Percentiles rank a stretch among this genome's conserved stretches.
Conservation (phyloP, 2,888 invertebrate species). For the Ctena decussata region DNA sequence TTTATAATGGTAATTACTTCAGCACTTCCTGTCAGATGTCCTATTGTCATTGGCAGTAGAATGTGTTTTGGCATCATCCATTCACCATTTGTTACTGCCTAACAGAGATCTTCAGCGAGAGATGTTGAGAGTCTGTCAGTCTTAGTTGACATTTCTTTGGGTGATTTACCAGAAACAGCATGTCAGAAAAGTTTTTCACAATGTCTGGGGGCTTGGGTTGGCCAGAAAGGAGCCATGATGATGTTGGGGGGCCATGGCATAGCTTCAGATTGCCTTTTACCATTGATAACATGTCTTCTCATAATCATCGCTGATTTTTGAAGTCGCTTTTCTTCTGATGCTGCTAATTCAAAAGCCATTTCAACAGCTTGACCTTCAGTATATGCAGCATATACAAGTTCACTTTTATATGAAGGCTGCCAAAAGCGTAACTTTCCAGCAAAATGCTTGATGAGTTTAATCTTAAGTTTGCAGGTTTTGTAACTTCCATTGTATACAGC, state of each 20-base stretch:
- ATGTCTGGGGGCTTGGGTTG: not conserved
- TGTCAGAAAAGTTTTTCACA: not conserved
- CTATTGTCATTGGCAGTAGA: conserved; percentile 43
- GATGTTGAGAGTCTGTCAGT: not conserved
- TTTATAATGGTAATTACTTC: conserved; percentile 48
- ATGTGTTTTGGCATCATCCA: conserved; percentile 55
- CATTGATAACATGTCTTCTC: conserved; percentile 1
- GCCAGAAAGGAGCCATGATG: not conserved
- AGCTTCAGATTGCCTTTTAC: not conserved
- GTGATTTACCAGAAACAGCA: not conserved
- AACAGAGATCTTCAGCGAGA: conserved; percentile 39
- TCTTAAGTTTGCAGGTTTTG: conserved; percentile 55
- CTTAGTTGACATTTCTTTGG: not conserved
- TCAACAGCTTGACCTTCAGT: conserved; percentile 13
- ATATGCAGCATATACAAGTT: not conserved
- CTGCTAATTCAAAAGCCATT: conserved; percentile 52
- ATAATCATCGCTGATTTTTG: conserved; percentile 45
- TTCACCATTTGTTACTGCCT: conserved; percentile 46
- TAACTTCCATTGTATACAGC: conserved; percentile 40
- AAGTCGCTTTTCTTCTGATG: conserved; percentile 43
- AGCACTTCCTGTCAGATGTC: conserved; percentile 60
- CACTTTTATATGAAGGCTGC: not conserved
- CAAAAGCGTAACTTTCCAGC: not conserved
- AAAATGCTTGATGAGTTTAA: conserved; percentile 35
- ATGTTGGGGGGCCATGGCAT: not conserved